Evolutionary conservation across 1,140 invertebrate species (phyloP).

Genomic region (Pteromalus puparum): DNA sequence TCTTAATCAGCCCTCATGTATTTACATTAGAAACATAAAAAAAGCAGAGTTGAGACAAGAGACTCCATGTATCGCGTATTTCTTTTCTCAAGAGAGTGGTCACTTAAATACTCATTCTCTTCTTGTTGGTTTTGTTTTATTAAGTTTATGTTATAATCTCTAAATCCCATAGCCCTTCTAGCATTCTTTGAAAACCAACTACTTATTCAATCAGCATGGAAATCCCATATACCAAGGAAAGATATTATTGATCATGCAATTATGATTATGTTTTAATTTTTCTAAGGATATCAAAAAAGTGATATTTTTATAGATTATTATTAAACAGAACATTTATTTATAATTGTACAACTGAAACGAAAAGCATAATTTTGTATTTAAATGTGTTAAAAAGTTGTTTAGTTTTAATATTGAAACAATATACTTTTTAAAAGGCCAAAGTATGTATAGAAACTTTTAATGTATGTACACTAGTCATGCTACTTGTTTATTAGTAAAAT

Average conservation of each 20-base stretch:
- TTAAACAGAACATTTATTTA: not conserved
- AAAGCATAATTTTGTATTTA: not conserved
- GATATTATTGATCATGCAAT: constrained; percentile 27
- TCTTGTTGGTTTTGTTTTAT: not conserved
- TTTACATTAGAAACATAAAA: constrained; percentile 33
- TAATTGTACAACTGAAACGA: not conserved
- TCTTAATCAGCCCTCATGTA: constrained; percentile 47
- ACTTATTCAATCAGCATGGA: not conserved
- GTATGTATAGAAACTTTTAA: not conserved
- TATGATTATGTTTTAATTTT: not conserved
- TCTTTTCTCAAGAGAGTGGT: not conserved
- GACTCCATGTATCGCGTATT: constrained; percentile 7
- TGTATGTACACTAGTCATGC: not conserved
- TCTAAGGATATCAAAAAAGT: constrained; percentile 25
- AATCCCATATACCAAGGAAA: constrained; percentile 21
- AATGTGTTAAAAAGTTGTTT: not conserved
- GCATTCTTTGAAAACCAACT: constrained; percentile 11
- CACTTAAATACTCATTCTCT: not conserved
- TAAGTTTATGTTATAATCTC: not conserved
- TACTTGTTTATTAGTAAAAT: not conserved
- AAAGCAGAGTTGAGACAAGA: constrained; percentile 16
- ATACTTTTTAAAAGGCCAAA: not conserved
- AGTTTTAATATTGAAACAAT: not conserved
- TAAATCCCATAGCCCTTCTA: constrained; percentile 1
- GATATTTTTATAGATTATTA: not conserved